Evolutionary conservation across 2,113 vertebrate genomes (phyloP).

Genomic region (rabbit (Oryctolagus cuniculus)): mOryCun1.1 NC_091438.1:35461501-35462000

Average conservation of each 20-base stretch:
- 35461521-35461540: not conserved
- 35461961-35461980: not conserved
- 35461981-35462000: not conserved
- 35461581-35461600: not conserved
- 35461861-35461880: not conserved
- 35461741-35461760: too few relatives aligned
- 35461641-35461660: not conserved
- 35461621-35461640: not conserved
- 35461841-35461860: not conserved
- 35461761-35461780: not conserved
- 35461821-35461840: not conserved
- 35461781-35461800: not conserved
- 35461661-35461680: not conserved
- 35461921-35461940: fast-evolving
- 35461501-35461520: not conserved
- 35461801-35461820: not conserved
- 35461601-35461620: not conserved
- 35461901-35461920: not conserved
- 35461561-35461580: not conserved
- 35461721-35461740: not conserved
- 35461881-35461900: not conserved
- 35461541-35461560: not conserved
- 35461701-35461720: not conserved
- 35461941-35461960: not conserved
- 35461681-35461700: not conserved